A percentile compares a stretch with the other conserved stretches of the same genome.
phyloP scores from a whole-genome alignment of 2,888 invertebrate species.

The Ferdinandea cuprea region DNA sequence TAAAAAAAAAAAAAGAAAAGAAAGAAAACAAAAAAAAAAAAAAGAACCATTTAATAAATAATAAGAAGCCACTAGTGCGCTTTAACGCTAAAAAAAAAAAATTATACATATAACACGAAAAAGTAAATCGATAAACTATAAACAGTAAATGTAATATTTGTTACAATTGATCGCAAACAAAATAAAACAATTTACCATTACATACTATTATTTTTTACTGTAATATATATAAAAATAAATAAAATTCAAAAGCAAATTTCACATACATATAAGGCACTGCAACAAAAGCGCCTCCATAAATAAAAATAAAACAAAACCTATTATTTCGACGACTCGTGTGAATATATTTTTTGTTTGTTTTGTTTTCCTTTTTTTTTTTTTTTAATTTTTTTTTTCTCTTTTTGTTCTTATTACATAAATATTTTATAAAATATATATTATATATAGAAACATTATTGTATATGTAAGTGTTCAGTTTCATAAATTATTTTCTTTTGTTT shows the following conservation, averaged over 20 bases:
- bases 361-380: conserved; percentile 32
- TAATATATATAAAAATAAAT: conserved; percentile 39
- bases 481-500: conserved; percentile 61
- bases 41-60: conserved; percentile 35
- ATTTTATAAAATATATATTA: conserved; percentile 49
- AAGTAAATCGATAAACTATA: conserved; percentile 29
- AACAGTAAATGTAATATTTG: conserved; percentile 46
- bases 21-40: conserved; percentile 45
- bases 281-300: conserved; percentile 33
- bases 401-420: conserved; percentile 37
- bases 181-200: conserved; percentile 41
- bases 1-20: conserved; percentile 54
- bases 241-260: conserved; percentile 24
- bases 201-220: conserved; percentile 59
- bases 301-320: conserved; percentile 16
- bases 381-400: conserved; percentile 9
- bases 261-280: conserved; percentile 45
- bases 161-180: conserved; percentile 39
- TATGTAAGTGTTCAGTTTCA: conserved; percentile 52
- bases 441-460: conserved; percentile 18
- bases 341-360: conserved; percentile 5
- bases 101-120: conserved; percentile 12
- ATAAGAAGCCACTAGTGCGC: conserved; percentile 61
- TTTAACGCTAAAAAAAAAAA: conserved; percentile 50
- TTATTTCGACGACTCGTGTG: conserved; percentile 42